Percentiles rank a stretch among this genome's conserved stretches.
Evolutionary conservation across 2,113 vertebrate species (phyloP).

Genomic region (Actenoides hombroni): DNA sequence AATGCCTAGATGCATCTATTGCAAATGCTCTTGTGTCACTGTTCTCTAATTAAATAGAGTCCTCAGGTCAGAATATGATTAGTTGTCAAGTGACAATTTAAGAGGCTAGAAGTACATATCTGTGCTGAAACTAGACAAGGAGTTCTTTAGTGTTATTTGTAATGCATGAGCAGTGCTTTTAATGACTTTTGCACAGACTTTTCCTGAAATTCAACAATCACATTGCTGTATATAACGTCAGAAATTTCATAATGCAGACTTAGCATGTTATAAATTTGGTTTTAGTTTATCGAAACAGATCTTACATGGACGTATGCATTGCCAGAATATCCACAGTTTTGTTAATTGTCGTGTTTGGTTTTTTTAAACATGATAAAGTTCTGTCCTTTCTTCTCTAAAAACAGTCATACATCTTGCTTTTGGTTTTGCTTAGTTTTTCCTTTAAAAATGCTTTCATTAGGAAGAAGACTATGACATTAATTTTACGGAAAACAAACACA

Average conservation of each 20-base stretch:
- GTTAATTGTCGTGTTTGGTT: background rate
- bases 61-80: conserved; percentile 45
- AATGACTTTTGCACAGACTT: background rate
- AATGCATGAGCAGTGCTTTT: background rate
- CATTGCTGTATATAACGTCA: background rate
- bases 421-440: background rate
- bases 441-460: background rate
- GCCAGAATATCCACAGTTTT: background rate
- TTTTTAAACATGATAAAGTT: background rate
- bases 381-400: background rate
- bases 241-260: background rate
- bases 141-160: background rate
- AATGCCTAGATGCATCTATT: conserved; percentile 57
- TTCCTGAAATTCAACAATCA: background rate
- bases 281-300: background rate
- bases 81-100: conserved; percentile 46
- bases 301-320: background rate
- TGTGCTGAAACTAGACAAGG: conserved; percentile 17
- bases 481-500: background rate
- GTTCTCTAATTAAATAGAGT: conserved; percentile 64
- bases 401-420: background rate
- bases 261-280: background rate
- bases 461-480: background rate
- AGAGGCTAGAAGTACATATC: background rate
- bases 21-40: conserved; percentile 2